A percentile compares a stretch with the other conserved stretches of the same genome.
Evolutionary conservation across 2,797 vertebrate species (phyloP).

Genomic region (Cyclura pinguis): DNA sequence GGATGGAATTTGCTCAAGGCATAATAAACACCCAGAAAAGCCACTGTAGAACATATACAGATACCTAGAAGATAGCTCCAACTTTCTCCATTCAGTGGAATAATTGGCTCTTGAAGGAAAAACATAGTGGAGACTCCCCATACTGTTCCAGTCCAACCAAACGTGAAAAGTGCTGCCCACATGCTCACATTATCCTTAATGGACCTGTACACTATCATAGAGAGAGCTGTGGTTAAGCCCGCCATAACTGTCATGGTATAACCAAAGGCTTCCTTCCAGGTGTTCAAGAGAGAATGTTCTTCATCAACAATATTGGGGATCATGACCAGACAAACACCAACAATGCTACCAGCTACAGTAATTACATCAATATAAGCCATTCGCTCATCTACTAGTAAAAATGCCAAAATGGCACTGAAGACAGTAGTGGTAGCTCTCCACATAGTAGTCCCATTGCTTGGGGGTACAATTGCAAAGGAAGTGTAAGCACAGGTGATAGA

Average conservation of each 20-base stretch:
- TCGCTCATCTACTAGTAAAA: constrained; percentile 93
- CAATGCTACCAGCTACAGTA: constrained; percentile 87
- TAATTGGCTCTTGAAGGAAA: constrained; percentile 92
- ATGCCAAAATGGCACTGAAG: constrained; percentile 92
- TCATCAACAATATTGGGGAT: constrained; percentile 88
- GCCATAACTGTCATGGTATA: constrained; percentile 94
- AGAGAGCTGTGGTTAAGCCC: constrained; percentile 94
- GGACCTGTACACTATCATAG: constrained; percentile 94
- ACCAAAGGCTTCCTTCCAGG: constrained; percentile 95
- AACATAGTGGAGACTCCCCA: constrained; percentile 90
- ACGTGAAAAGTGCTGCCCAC: constrained; percentile 95
- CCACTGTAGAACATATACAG: constrained; percentile 89
- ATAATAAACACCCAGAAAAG: constrained; percentile 94
- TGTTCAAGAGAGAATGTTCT: constrained; percentile 85
- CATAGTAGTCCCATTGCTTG: constrained; percentile 90
- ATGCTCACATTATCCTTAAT: constrained; percentile 94
- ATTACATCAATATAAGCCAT: constrained; percentile 87
- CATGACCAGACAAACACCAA: constrained; percentile 92
- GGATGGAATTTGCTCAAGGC: constrained; percentile 94
- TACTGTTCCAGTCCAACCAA: constrained; percentile 94
- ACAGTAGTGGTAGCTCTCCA: constrained; percentile 95
- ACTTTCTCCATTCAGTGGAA: constrained; percentile 88
- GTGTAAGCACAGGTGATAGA: constrained; percentile 97
- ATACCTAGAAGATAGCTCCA: constrained; percentile 93
- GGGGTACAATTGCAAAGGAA: constrained; percentile 91